These are phyloP conservation scores for Acanthurus tractus DNA, from an alignment of 2,797 vertebrate species.

Conservation along the genomic window DNA sequence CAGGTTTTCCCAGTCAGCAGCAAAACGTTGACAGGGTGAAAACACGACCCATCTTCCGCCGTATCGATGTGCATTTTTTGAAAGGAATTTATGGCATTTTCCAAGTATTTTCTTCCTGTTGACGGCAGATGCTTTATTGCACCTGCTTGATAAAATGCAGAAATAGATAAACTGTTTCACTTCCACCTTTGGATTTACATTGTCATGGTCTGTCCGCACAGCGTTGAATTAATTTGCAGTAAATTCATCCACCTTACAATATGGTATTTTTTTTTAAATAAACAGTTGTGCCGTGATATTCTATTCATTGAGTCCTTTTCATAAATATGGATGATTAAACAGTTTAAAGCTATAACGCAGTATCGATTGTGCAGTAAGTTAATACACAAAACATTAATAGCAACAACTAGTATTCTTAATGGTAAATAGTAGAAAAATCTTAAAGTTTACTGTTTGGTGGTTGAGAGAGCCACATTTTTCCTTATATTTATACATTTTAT, in stretches of 20 bases:
- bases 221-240: not conserved
- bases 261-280: too few relatives aligned
- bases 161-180: constrained; percentile 21
- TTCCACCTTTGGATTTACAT: constrained; percentile 25
- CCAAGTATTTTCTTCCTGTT: constrained; percentile 12
- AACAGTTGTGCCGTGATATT: not conserved
- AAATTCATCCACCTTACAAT: not conserved
- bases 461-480: too few relatives aligned
- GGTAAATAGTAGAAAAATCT: too few relatives aligned
- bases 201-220: not conserved
- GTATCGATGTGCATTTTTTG: not conserved
- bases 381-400: too few relatives aligned
- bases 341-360: too few relatives aligned
- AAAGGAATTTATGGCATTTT: not conserved
- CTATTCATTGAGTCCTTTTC: not conserved
- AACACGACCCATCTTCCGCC: not conserved
- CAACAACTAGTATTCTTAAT: too few relatives aligned
- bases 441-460: too few relatives aligned
- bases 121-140: constrained; percentile 40
- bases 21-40: constrained; percentile 4
- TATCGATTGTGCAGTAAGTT: too few relatives aligned
- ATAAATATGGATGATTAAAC: not conserved
- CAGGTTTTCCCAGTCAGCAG: constrained; percentile 35
- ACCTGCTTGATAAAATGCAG: constrained; percentile 48
- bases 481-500: too few relatives aligned